Conservation (phyloP, 2,797 vertebrate genomes). For the Steatocranus sp. region DNA sequence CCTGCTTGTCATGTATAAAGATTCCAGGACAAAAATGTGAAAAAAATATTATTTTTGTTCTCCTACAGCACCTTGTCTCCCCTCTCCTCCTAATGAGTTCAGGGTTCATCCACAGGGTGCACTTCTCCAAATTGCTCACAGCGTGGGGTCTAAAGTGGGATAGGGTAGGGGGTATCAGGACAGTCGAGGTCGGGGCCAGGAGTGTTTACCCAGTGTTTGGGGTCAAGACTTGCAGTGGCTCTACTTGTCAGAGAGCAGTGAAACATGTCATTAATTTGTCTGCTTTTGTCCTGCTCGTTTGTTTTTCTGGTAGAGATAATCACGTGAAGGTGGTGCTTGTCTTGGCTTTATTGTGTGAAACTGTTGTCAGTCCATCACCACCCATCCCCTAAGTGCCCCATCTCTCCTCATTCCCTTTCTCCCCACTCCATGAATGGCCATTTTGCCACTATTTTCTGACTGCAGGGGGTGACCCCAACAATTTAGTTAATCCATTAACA, state of each 20-base stretch:
- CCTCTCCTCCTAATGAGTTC: constrained; percentile 68
- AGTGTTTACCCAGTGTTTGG: constrained; percentile 54
- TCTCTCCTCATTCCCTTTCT: constrained; percentile 5
- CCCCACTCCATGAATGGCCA: constrained; percentile 55
- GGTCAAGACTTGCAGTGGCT: constrained; percentile 30
- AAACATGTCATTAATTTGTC: constrained; percentile 58
- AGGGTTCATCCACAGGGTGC: constrained; percentile 69
- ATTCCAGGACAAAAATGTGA: neutral
- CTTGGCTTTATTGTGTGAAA: constrained; percentile 58
- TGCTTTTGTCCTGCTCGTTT: constrained; percentile 53
- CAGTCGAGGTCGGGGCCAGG: constrained; percentile 11
- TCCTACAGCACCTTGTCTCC: neutral
- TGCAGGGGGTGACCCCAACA: constrained; percentile 62
- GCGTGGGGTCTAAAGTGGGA: constrained; percentile 65
- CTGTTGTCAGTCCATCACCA: constrained; percentile 48
- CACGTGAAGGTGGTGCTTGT: constrained; percentile 50
- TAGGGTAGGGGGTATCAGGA: constrained; percentile 29
- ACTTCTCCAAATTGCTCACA: constrained; percentile 75
- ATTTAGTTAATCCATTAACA: constrained; percentile 80
- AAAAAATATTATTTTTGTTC: neutral
- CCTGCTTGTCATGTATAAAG: neutral
- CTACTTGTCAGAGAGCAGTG: constrained; percentile 39
- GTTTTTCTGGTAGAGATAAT: constrained; percentile 66
- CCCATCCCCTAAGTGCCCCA: constrained; percentile 19
- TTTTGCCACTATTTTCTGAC: constrained; percentile 62